A percentile compares a stretch with the other conserved stretches of the same genome.
Evolutionary conservation across 2,888 invertebrate species (phyloP).

Genomic region (Acheta domesticus): DNA sequence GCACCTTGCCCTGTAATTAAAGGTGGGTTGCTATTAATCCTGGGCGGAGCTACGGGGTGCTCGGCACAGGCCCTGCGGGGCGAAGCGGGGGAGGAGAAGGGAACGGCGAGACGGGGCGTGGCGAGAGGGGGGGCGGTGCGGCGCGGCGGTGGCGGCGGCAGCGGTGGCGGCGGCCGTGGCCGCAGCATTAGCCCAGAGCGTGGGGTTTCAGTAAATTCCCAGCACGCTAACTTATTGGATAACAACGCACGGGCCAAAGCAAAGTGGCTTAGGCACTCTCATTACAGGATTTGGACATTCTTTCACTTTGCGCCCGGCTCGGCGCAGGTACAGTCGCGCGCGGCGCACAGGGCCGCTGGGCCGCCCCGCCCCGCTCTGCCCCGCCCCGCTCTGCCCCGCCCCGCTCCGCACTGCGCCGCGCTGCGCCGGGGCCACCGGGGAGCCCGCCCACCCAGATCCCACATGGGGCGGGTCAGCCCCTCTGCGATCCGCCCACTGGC

Average conservation of each 20-base stretch:
- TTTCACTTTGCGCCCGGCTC: slow-evolving; percentile 21
- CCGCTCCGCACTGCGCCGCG: background rate
- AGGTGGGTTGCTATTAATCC: slow-evolving; percentile 25
- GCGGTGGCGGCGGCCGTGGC: slow-evolving; percentile 5
- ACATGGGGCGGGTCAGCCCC: too few species aligned
- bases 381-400: background rate
- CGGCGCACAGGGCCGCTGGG: too few species aligned
- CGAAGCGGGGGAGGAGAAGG: slow-evolving; percentile 5
- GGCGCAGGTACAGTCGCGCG: background rate
- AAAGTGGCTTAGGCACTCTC: slow-evolving; percentile 31
- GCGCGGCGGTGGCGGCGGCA: background rate
- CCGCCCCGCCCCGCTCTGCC: background rate
- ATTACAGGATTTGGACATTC: slow-evolving; percentile 30
- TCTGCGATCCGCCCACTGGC: too few species aligned
- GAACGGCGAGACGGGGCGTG: background rate
- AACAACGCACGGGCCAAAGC: slow-evolving; percentile 26
- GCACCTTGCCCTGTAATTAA: slow-evolving; percentile 28
- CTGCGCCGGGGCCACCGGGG: background rate
- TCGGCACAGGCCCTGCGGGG: background rate
- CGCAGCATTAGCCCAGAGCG: slow-evolving; percentile 22
- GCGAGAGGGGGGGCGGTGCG: background rate
- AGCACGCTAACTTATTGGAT: slow-evolving; percentile 30
- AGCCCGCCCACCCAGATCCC: too few species aligned
- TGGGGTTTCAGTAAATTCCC: slow-evolving; percentile 28
- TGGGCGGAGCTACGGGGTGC: slow-evolving; percentile 3